These are phyloP conservation scores for Ennomos erosarius DNA, from an alignment of 2,888 invertebrate species.

Conservation along the genomic window DNA sequence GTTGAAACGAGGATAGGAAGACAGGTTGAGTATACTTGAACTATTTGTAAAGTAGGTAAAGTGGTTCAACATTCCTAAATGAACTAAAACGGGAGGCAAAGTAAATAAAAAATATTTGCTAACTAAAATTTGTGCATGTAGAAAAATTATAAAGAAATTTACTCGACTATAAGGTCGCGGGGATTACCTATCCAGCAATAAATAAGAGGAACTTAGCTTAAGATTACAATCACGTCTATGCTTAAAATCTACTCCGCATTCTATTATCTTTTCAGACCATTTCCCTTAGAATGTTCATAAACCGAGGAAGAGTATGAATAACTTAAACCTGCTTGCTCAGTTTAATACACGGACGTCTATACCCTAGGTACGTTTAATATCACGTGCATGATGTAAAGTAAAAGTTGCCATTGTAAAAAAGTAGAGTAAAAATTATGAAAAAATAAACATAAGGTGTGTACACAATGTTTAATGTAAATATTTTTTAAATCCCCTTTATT, in stretches of 20 bases:
- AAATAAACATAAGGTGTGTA: background rate
- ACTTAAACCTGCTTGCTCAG: constrained; percentile 19
- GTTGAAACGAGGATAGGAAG: constrained; percentile 1
- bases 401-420: constrained; percentile 9
- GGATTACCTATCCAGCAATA: no score
- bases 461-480: no score
- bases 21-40: background rate
- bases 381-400: constrained; percentile 1
- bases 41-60: constrained; percentile 2
- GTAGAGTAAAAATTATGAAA: background rate
- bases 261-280: constrained; percentile 18
- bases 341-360: no score
- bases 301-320: constrained; percentile 18
- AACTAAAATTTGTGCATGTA: no score
- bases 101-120: no score
- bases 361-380: no score
- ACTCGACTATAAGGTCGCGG: no score
- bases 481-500: no score
- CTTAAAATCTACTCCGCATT: constrained; percentile 4
- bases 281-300: constrained; percentile 17
- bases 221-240: background rate
- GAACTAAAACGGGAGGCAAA: no score
- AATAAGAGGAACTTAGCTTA: no score
- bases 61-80: background rate
- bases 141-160: no score